Conservation (phyloP, 2,888 invertebrate genomes). For the Anticlea derivata region DNA sequence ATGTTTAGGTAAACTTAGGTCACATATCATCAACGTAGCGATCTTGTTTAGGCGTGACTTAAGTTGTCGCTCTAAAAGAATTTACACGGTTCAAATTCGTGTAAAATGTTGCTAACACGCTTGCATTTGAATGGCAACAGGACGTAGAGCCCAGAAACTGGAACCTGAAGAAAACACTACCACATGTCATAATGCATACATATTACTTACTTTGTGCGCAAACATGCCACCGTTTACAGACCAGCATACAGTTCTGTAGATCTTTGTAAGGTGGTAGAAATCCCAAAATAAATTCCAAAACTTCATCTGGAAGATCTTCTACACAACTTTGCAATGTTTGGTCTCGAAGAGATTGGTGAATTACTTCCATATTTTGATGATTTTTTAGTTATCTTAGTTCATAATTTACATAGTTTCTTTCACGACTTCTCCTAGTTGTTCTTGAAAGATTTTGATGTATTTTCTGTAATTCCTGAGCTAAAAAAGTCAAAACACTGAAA, state of each 20-base stretch:
- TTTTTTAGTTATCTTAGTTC: conserved; percentile 11
- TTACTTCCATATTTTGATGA: conserved; percentile 62
- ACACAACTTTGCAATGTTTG: conserved; percentile 64
- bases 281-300: conserved; percentile 95
- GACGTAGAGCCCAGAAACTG: too few relatives aligned
- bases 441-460: not conserved
- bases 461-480: not conserved
- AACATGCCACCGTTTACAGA: conserved; percentile 93
- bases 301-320: conserved; percentile 95
- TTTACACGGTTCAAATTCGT: too few relatives aligned
- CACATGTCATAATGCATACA: not conserved
- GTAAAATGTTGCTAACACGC: too few relatives aligned
- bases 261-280: conserved; percentile 96
- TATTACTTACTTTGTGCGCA: conserved; percentile 90
- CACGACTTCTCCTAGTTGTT: conserved; percentile 2
- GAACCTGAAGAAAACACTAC: not conserved
- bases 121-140: too few relatives aligned
- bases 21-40: too few relatives aligned
- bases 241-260: conserved; percentile 92
- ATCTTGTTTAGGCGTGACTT: too few relatives aligned
- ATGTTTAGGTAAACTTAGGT: too few relatives aligned
- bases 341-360: conserved; percentile 57
- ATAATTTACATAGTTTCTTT: conserved; percentile 26
- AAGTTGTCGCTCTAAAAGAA: too few relatives aligned
- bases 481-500: conserved; percentile 26